Base-by-base conservation (phyloP, 2,797 vertebrate species). In the Pangasius krempfi region DNA sequence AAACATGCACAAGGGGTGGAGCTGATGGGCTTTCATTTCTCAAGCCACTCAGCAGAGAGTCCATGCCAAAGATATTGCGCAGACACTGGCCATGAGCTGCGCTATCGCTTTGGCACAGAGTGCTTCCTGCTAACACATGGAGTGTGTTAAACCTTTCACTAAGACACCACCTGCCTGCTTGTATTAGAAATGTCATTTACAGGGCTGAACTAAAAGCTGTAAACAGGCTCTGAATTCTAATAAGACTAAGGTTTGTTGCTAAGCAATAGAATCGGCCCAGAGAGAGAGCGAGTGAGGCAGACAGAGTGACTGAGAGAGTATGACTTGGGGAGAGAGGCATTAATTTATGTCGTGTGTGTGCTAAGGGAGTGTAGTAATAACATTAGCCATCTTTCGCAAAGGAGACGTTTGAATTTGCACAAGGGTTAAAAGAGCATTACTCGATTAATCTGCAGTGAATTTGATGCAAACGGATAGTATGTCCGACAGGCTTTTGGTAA, bases 211-310 rank as follows among this genome's bases (percentile, higher is more conserved):
- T 96, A 95, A 97, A 97, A 96, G 96, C 96, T 95, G 96, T 95
- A 97, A 97, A 97, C 96, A 97, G 97, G 95, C 95, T 92, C 92
- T 95, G 96, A 95, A 97, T 97, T 96, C 97, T 97, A 97, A 96
- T 96, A 95, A 95, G 95, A 95, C 94, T 94, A 85, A 92, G 94
- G 92, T 95, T 94, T 66, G 97, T 98, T 98, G 97, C 97, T 97
- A 96, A 96, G 96, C 92, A 90, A 96, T 96, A 93, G 93, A 88
- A 91, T 95, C 94, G 94, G 94, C 95, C 95, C 95, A 94, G 92
- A 94, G 91, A 93, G 92, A 93, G 93, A 76, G 80, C 54, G 88
- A n/a, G 40, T 44, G 86, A 87, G 84, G 58, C 8, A 85, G 81
- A 14, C 27, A 81, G 64, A 37, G 73, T 44, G 87, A 84, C 60